Conservation (phyloP, 1,140 invertebrate species). For the Macrobrachium rosenbergii region DNA sequence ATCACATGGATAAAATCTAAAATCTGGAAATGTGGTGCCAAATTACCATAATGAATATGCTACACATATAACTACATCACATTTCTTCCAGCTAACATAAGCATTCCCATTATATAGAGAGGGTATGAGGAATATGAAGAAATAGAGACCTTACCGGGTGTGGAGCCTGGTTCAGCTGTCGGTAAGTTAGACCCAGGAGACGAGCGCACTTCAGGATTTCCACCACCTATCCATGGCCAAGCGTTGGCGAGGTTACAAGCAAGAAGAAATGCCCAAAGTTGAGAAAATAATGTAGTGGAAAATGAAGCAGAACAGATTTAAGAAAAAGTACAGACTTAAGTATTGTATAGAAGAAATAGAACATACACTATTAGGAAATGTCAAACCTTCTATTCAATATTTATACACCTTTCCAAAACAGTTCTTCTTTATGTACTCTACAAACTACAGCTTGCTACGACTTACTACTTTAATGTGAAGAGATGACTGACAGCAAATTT, state of each 20-base stretch:
- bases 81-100: neutral
- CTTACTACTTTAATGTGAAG: too few species aligned
- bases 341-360: neutral
- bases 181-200: slow-evolving; percentile 33
- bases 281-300: slow-evolving; percentile 32
- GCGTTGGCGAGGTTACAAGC: slow-evolving; percentile 54
- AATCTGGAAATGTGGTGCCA: too few species aligned
- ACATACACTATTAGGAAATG: too few species aligned
- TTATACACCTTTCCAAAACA: too few species aligned
- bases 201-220: neutral
- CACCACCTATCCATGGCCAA: slow-evolving; percentile 46
- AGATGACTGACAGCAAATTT: too few species aligned
- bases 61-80: too few species aligned
- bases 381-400: too few species aligned
- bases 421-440: too few species aligned
- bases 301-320: neutral
- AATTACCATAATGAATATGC: too few species aligned
- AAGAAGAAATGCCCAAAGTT: slow-evolving; percentile 49
- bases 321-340: neutral
- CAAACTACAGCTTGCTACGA: too few species aligned
- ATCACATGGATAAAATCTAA: too few species aligned
- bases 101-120: slow-evolving; percentile 29
- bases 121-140: slow-evolving; percentile 25
- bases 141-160: slow-evolving; percentile 48
- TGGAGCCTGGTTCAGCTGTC: slow-evolving; percentile 21